Evolutionary conservation across 2,113 vertebrate genomes (phyloP).

Genomic region (Coregonus clupeaformis): DNA sequence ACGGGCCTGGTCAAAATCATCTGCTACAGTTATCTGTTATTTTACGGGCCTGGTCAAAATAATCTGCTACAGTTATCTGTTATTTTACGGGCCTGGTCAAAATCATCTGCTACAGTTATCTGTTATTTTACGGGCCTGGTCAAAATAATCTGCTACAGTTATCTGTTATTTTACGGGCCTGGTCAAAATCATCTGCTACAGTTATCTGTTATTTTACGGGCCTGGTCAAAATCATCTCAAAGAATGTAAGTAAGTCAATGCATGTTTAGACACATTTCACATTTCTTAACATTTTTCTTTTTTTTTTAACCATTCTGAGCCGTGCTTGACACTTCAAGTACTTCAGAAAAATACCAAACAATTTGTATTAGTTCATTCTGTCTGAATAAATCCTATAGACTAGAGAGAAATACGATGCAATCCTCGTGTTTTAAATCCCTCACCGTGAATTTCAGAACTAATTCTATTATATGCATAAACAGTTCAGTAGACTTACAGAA

Average conservation of each 20-base stretch:
- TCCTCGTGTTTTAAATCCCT: constrained; percentile 58
- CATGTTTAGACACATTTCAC: neutral
- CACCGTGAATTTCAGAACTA: constrained; percentile 58
- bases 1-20: too few relatives aligned
- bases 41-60: too few relatives aligned
- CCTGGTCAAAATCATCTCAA: too few relatives aligned
- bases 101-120: too few relatives aligned
- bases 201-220: too few relatives aligned
- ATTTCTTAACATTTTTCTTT: neutral
- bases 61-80: too few relatives aligned
- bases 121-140: too few relatives aligned
- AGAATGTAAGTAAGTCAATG: neutral
- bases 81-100: too few relatives aligned
- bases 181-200: too few relatives aligned
- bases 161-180: too few relatives aligned
- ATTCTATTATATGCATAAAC: constrained; percentile 70
- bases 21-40: too few relatives aligned
- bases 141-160: too few relatives aligned
- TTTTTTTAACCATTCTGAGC: constrained; percentile 24
- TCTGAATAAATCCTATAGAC: constrained; percentile 29
- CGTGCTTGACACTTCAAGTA: constrained; percentile 33
- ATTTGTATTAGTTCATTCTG: constrained; percentile 43
- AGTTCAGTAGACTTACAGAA: constrained; percentile 63
- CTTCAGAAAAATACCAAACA: constrained; percentile 41
- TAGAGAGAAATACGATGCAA: constrained; percentile 47